These are phyloP conservation scores for Ametastegia equiseti DNA, from an alignment of 2,888 invertebrate species.

Conservation along the genomic window DNA sequence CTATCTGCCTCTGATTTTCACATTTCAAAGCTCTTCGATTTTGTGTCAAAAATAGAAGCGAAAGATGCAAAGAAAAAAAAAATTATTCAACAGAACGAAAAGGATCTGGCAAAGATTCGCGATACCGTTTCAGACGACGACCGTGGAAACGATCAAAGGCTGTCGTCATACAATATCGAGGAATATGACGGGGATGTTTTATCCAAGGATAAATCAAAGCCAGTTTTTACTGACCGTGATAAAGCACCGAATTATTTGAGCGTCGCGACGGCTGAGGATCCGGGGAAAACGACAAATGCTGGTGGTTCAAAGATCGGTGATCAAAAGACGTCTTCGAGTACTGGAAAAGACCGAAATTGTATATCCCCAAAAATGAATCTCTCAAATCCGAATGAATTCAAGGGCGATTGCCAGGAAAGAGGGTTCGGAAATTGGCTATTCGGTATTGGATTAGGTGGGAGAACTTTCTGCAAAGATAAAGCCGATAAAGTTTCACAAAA, in stretches of 20 bases:
- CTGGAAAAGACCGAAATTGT: neutral
- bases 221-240: slow-evolving; percentile 6
- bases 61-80: neutral
- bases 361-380: slow-evolving; percentile 4
- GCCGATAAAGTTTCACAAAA: neutral
- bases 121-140: neutral
- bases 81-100: neutral
- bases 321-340: neutral
- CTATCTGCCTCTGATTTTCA: slow-evolving; percentile 40
- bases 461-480: neutral
- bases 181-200: neutral
- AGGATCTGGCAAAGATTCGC: neutral
- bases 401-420: slow-evolving; percentile 2
- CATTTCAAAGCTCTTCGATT: slow-evolving; percentile 36
- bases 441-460: neutral
- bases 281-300: no score
- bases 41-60: neutral
- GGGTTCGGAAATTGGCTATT: slow-evolving; percentile 36
- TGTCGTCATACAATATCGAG: neutral
- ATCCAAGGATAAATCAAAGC: slow-evolving; percentile 4
- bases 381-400: slow-evolving; percentile 21
- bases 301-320: neutral
- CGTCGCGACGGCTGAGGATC: neutral
- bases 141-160: slow-evolving; percentile 16
- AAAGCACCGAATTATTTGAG: neutral